Conservation (phyloP, 2,888 invertebrate species). For the Ditula angustiorana region DNA sequence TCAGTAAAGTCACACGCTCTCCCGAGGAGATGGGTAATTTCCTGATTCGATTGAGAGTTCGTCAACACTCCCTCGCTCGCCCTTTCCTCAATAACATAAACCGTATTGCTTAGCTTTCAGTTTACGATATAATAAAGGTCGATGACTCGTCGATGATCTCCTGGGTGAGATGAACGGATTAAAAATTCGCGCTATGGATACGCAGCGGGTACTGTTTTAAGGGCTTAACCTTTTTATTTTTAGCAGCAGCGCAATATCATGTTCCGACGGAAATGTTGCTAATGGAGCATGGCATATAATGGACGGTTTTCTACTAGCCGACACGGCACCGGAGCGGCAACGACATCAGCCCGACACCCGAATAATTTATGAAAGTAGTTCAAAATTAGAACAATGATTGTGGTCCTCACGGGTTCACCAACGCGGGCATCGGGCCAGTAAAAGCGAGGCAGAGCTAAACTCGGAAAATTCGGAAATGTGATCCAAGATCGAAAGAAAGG, state of each 20-base stretch:
- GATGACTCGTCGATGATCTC: constrained; percentile 2
- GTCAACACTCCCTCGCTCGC: constrained; percentile 38
- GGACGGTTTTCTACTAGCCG: background rate
- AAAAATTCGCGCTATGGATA: background rate
- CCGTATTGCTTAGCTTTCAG: constrained; percentile 15
- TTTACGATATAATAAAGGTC: constrained; percentile 23
- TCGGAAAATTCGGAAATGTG: too few species aligned
- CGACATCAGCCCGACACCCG: too few species aligned
- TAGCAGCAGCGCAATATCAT: background rate
- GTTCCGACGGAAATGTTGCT: background rate
- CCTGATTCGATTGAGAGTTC: constrained; percentile 42
- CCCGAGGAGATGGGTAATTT: constrained; percentile 38
- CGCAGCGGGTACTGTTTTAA: background rate
- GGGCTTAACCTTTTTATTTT: background rate
- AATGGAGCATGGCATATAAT: background rate
- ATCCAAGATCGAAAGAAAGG: too few species aligned
- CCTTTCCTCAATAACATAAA: constrained; percentile 22
- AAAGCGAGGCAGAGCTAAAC: too few species aligned
- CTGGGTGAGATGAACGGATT: too few species aligned
- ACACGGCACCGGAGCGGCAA: background rate
- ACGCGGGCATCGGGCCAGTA: too few species aligned
- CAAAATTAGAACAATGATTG: too few species aligned
- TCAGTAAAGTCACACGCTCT: constrained; percentile 23
- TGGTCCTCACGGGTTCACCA: too few species aligned
- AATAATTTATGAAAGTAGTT: too few species aligned